Evolutionary conservation across 2,888 invertebrate species (phyloP), one percentile per base, ranked within the genome.

Genomic region (Conops quadrifasciatus): DNA sequence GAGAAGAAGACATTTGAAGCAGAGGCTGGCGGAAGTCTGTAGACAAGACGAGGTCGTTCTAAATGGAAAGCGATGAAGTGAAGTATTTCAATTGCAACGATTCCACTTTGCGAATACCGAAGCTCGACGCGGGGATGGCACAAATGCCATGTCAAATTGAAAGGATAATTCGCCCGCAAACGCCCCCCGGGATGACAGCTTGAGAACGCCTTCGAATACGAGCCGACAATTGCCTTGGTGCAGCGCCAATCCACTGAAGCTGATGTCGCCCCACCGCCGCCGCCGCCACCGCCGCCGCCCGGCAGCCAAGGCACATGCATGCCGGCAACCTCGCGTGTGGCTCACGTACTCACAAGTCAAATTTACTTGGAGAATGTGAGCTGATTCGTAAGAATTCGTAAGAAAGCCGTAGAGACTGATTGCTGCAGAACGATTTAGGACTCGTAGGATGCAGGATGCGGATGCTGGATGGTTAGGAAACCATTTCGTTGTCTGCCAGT

Each of bases 81-180:
- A 30, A 9, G 26, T 47, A 67, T 68, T 68, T 68, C 68, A 60
- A 68, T 68, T 62, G 68, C 30, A 60, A 62, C 60, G 60, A 60
- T 49, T 30, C n/a, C 45, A 26, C 28, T 45, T 36, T 51, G 53
- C 62, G 53, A 19, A 19, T 24, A 49, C 3, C 36, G 26, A 15
- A 36, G 51, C 49, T n/a, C 26, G 36, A 26, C 15, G 3, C 21
- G 56, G 45, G 28, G 36, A 62, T n/a, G 30, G 78, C 81, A 82
- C 83, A 83, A 81, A 83, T 82, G 83, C 83, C 83, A 83, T 84
- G 83, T 82, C 79, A 84, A 83, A 83, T 83, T 83, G 83, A 83
- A 83, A 84, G 84, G 83, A 83, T 83, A 83, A 83, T 83, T 84
- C 83, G 83, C 83, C 83, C 84, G 83, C 81, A 82, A 84, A 83